Conservation (phyloP, 2,113 vertebrate genomes). For the Xenopus borealis region DNA sequence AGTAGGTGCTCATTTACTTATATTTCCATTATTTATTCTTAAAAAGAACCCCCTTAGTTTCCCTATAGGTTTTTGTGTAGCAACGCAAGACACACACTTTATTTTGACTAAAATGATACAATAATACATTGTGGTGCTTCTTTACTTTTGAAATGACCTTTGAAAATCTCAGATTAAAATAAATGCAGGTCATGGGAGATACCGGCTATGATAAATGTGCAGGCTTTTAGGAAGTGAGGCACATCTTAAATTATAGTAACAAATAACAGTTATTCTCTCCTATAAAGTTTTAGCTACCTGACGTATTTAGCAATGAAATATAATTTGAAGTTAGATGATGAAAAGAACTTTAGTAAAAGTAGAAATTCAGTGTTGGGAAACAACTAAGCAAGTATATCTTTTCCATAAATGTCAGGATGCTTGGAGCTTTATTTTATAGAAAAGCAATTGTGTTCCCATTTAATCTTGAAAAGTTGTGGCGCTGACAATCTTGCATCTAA, state of each 20-base stretch:
- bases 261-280: constrained; percentile 35
- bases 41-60: no score
- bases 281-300: constrained; percentile 8
- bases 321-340: constrained; percentile 28
- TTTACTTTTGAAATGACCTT: neutral
- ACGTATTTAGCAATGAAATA: constrained; percentile 12
- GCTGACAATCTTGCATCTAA: no score
- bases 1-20: no score
- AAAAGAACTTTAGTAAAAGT: constrained; percentile 9
- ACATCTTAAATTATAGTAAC: constrained; percentile 35
- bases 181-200: constrained; percentile 8
- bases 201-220: constrained; percentile 25
- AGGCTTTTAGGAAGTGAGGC: constrained; percentile 28
- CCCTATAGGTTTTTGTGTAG: no score
- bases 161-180: constrained; percentile 10
- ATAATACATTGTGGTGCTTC: neutral
- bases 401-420: constrained; percentile 27
- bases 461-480: neutral
- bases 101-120: no score
- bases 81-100: no score
- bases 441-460: constrained; percentile 17
- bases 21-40: no score
- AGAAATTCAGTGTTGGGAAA: constrained; percentile 21
- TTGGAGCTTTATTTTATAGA: constrained; percentile 22
- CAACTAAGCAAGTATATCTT: constrained; percentile 22